Percentiles rank a stretch among this genome's conserved stretches.
Conservation (phyloP, 1,140 invertebrate genomes). For the Pseudoatta argentina region DNA sequence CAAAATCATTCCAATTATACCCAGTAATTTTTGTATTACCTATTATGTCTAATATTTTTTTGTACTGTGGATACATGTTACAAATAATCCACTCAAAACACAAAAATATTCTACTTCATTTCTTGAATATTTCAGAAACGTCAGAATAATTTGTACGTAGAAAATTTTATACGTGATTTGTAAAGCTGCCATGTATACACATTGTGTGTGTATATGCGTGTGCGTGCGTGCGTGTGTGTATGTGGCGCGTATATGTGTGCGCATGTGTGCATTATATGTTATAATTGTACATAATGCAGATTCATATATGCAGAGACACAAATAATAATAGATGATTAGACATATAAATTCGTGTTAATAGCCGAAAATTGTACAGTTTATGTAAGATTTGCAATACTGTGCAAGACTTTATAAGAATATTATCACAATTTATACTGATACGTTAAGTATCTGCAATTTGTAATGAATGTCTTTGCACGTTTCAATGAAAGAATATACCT, state of each 20-base stretch:
- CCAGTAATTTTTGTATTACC: slow-evolving; percentile 16
- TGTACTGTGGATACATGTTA: slow-evolving; percentile 48
- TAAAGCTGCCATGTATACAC: slow-evolving; percentile 75
- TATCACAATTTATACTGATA: slow-evolving; percentile 48
- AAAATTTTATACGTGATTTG: slow-evolving; percentile 73
- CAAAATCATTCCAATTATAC: slow-evolving; percentile 50
- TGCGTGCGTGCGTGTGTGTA: neutral
- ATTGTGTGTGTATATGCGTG: slow-evolving; percentile 23
- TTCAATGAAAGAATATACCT: slow-evolving; percentile 48
- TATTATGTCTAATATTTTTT: neutral
- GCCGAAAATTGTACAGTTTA: slow-evolving; percentile 55
- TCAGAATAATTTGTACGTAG: slow-evolving; percentile 37
- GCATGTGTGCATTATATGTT: slow-evolving; percentile 54
- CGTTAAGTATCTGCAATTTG: slow-evolving; percentile 27
- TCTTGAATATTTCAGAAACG: neutral
- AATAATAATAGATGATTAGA: slow-evolving; percentile 45
- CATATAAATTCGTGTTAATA: slow-evolving; percentile 60
- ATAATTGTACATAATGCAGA: slow-evolving; percentile 65
- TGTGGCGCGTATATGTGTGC: neutral
- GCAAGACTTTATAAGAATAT: slow-evolving; percentile 38
- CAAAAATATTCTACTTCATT: slow-evolving; percentile 35
- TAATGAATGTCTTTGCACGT: slow-evolving; percentile 48
- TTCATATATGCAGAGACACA: slow-evolving; percentile 11
- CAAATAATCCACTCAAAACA: slow-evolving; percentile 70
- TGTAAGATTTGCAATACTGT: slow-evolving; percentile 43